Base-by-base conservation (phyloP, 2,113 vertebrate species). In the Phaethornis superciliosus region DNA sequence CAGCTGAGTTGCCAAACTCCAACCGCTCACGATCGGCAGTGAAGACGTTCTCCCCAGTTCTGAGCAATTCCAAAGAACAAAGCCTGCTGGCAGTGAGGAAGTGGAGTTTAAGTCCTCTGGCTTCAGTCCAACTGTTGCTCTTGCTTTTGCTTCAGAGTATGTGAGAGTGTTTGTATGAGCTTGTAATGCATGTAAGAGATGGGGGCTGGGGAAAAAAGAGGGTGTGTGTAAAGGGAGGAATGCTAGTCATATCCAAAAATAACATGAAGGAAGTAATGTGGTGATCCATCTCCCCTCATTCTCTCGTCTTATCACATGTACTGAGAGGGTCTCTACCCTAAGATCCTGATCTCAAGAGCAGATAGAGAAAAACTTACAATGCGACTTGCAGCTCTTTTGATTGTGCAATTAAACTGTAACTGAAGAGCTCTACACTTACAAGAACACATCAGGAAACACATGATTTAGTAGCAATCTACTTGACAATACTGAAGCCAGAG, bases 161-260 rank as follows among this genome's bases (percentile, higher is more conserved):
- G 87, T 90, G 96, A 81, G 80, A 84, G 82, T 77, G 90, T 95
- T 96, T 94, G 91, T 90, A 92, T 77, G 94, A 96, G 88, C 96
- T 91, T 74, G 94, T 68, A 94, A 76, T 13, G 92, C 81, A 20
- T 79, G 93, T 23, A 58, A 35, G 80, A 64, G 92, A 44, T 71
- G 89, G 90, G 92, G 95, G 95, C 95, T 95, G 96, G 95, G 94
- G 88, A 52, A 87, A 95, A 88, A 94, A 68, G 96, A 96, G 97
- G 97, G 97, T 96, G 98, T 97, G 97, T 97, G 96, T 94, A 90
- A 94, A 85, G 91, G 81, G 96, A 90, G 97, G 97, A 97, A 97
- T 96, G 97, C 94, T 60, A 93, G 77, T 60, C 76, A 71, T 70
- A 95, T 96, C 98, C 97, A 96, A 97, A 97, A 98, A 98, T 97